These are phyloP conservation scores for Centropus bengalensis DNA, from an alignment of 2,113 vertebrate species.

Conservation along the genomic window DNA sequence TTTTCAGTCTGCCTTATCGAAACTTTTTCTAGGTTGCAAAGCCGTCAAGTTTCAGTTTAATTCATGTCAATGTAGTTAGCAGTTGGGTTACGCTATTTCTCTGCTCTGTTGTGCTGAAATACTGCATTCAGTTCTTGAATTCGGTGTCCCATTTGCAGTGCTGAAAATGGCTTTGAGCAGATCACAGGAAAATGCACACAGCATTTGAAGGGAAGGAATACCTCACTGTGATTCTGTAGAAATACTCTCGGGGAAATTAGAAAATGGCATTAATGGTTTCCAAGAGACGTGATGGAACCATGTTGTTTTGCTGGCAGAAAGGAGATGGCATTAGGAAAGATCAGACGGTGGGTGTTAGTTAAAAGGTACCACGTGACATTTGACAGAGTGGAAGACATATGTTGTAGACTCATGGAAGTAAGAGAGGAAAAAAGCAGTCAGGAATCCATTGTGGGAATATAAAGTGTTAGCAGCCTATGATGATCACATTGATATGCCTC, in stretches of 20 bases:
- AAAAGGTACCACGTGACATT: background rate
- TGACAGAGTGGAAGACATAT: constrained; percentile 20
- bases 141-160: background rate
- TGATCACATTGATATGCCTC: background rate
- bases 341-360: background rate
- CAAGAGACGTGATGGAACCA: background rate
- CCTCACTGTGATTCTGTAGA: background rate
- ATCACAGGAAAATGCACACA: background rate
- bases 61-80: background rate
- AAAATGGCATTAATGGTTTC: background rate
- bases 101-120: rapidly evolving
- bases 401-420: background rate
- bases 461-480: background rate
- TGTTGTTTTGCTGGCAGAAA: constrained; percentile 34
- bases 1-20: background rate
- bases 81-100: background rate
- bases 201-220: background rate
- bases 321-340: constrained; percentile 3
- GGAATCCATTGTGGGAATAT: background rate
- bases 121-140: background rate
- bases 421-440: background rate
- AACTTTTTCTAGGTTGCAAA: background rate
- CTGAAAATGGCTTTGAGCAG: background rate
- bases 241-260: background rate
- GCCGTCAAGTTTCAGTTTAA: background rate